These are phyloP conservation scores for Montipora sp. DNA, from an alignment of 64 coral and sea anemone genomes.

Conservation along the genomic window DNA sequence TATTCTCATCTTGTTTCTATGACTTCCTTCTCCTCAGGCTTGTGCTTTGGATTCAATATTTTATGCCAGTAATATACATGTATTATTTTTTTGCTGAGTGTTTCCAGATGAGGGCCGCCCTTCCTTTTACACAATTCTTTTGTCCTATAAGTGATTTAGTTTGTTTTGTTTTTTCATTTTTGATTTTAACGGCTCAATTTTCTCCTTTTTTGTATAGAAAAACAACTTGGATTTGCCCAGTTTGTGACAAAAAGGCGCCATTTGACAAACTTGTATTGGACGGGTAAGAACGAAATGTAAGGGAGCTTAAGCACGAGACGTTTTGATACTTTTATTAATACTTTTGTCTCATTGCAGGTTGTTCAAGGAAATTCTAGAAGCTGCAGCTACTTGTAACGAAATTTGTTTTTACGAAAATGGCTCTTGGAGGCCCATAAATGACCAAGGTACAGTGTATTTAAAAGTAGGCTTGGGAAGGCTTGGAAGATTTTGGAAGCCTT, in stretches of 20 bases:
- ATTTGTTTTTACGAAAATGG: conserved; percentile 96
- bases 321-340: background rate
- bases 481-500: background rate
- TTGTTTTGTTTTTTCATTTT: background rate
- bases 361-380: conserved; percentile 83
- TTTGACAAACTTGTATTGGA: conserved; percentile 89
- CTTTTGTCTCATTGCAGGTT: conserved; percentile 50
- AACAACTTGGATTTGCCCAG: conserved; percentile 95
- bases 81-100: too few species aligned
- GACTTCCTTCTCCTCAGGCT: too few species aligned
- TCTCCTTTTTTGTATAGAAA: conserved; percentile 58
- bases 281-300: conserved; percentile 61
- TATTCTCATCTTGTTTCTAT: too few species aligned
- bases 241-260: conserved; percentile 91
- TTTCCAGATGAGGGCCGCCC: too few species aligned
- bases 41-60: too few species aligned
- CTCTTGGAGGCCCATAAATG: conserved; percentile 85
- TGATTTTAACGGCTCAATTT: too few species aligned
- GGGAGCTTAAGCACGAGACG: too few species aligned
- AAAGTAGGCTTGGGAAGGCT: background rate
- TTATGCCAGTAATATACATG: too few species aligned
- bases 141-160: too few species aligned
- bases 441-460: conserved; percentile 43
- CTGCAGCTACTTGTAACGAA: conserved; percentile 73
- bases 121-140: too few species aligned